Base-by-base conservation (phyloP, 2,888 invertebrate species). In the Drosophila buzzatii region DNA sequence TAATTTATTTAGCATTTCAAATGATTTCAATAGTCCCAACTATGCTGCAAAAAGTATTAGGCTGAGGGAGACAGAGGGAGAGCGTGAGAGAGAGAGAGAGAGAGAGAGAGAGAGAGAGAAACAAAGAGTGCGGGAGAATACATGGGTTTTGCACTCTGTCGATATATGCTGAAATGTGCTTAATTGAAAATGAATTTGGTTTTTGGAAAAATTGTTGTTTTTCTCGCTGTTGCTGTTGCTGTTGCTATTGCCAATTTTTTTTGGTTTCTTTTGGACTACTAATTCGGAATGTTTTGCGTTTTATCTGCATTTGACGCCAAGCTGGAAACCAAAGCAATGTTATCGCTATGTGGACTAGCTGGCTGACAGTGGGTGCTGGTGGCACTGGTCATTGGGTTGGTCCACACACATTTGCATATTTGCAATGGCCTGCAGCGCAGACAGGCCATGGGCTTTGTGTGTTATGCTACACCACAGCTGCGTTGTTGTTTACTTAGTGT, bases 131-230 rank as follows among this genome's bases (percentile, higher is more conserved):
- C 12, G 39, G 9, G 14, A 2, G 20, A 20, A 35, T 16, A 20
- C 12, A 51, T 20, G 23, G 55, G 39, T 41, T 14, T 16, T 35
- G 56, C 73, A 74, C 63, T 71, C 79, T 87, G 88, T 87, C 87
- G 85, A 85, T 85, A 85, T 85, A 87, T 85, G 87, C 69, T 68
- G 85, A 89, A 87, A 85, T 87, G 85, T 86, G 86, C 91, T 91
- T 91, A 91, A 91, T 91, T 91, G 91, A 91, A 91, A 91, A 90
- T 82, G 85, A 91, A 91, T 91, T 91, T 90, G 85, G 84, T 90
- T 89, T 89, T 79, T 74, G 52, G 61, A 64, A 70, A 69, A 74
- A 73, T 72, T 69, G 37, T 64, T 82, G 63, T 79, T 66, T 47
- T 53, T 70, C 41, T 62, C 70, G 76, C 49, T 63, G 18, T 35